Evolutionary conservation across 2,113 vertebrate genomes (phyloP).

Genomic region (Strigops habroptila): DNA sequence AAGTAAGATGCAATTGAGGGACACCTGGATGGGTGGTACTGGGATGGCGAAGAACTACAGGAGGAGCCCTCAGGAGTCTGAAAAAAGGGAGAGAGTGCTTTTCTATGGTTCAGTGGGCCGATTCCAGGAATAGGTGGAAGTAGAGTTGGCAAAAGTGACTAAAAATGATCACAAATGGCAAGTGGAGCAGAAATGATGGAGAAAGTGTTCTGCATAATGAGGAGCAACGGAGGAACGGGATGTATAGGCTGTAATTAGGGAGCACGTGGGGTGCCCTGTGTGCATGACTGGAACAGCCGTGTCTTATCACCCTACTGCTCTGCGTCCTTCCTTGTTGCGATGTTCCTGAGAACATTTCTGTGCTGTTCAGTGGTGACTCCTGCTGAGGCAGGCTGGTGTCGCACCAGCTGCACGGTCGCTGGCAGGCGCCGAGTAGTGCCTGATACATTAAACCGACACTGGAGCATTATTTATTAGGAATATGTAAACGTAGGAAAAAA

Average conservation of each 20-base stretch:
- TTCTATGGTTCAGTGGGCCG: not conserved
- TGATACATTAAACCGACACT: rapidly evolving
- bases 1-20: not conserved
- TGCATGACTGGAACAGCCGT: rapidly evolving
- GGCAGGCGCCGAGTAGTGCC: not conserved
- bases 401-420: not conserved
- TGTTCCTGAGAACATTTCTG: not conserved
- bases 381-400: not conserved
- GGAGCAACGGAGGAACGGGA: rapidly evolving
- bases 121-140: not conserved
- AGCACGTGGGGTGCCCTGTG: rapidly evolving
- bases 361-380: not conserved
- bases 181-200: rapidly evolving
- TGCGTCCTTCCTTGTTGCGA: rapidly evolving
- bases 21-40: not conserved
- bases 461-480: too few species aligned
- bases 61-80: not conserved
- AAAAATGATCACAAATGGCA: not conserved
- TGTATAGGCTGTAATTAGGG: rapidly evolving
- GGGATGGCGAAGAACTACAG: not conserved
- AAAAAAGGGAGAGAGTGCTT: not conserved
- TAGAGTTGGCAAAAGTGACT: not conserved
- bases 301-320: rapidly evolving
- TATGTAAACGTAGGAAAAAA: rapidly evolving
- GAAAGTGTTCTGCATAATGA: rapidly evolving